These are phyloP conservation scores for Corvus cornix DNA, from an alignment of 2,113 vertebrate species.

Conservation along the genomic window DNA sequence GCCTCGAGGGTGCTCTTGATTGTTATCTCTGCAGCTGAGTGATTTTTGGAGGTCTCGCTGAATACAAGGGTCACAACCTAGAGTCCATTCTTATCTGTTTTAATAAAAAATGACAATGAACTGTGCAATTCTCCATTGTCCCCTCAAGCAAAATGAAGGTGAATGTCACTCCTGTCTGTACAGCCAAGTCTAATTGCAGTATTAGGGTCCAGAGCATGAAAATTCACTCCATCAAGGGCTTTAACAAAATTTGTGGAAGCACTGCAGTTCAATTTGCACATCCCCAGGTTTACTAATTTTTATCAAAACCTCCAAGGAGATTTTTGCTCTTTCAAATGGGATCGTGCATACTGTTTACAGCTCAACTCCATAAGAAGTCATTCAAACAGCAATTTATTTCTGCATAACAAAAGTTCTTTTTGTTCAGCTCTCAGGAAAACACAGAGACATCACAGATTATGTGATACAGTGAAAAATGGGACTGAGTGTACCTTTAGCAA, in stretches of 20 bases:
- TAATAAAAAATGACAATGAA: constrained; percentile 76
- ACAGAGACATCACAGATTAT: constrained; percentile 26
- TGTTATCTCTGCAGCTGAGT: constrained; percentile 68
- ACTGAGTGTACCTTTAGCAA: neutral
- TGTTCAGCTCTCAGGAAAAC: constrained; percentile 25
- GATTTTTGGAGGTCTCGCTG: constrained; percentile 70
- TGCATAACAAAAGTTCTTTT: constrained; percentile 14
- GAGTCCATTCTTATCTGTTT: constrained; percentile 70
- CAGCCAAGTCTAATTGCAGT: constrained; percentile 22
- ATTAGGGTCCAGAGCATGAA: neutral
- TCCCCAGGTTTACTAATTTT: constrained; percentile 11
- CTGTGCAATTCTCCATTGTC: constrained; percentile 52
- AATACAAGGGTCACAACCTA: constrained; percentile 74
- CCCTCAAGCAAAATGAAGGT: constrained; percentile 45
- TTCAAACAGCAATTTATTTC: constrained; percentile 29
- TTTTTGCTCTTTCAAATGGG: constrained; percentile 45
- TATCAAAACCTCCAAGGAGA: constrained; percentile 29
- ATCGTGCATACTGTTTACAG: neutral
- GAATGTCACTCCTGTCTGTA: neutral
- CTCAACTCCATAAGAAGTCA: neutral
- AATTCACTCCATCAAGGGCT: neutral
- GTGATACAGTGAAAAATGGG: neutral
- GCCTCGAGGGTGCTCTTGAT: constrained; percentile 58
- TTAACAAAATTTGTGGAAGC: neutral
- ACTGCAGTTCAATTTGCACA: neutral